Evolutionary conservation across 2,888 invertebrate species (phyloP).

Genomic region (Tiliacea citrago): DNA sequence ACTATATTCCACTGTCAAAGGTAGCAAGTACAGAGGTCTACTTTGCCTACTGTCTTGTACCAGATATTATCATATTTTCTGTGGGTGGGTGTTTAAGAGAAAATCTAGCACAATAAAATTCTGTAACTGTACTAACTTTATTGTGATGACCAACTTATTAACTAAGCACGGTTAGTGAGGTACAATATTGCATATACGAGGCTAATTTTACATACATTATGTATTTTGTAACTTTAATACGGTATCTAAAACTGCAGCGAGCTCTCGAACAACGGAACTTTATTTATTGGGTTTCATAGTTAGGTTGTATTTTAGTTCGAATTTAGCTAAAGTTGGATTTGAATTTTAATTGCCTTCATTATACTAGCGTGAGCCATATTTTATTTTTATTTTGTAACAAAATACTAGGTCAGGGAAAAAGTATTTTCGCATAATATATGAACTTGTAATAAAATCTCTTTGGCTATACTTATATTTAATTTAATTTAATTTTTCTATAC

Average conservation of each 20-base stretch:
- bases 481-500: too few species aligned
- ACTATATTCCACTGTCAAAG: too few species aligned
- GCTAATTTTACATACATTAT: conserved; percentile 15
- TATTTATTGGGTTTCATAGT: conserved; percentile 50
- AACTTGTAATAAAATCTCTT: too few species aligned
- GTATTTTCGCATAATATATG: too few species aligned
- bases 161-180: neutral
- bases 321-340: conserved; percentile 39
- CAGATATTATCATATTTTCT: too few species aligned
- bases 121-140: too few species aligned
- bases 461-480: too few species aligned
- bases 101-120: too few species aligned
- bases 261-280: conserved; percentile 43
- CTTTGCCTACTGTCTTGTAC: too few species aligned
- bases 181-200: neutral
- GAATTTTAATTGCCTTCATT: conserved; percentile 20
- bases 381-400: neutral
- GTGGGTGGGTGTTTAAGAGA: neutral
- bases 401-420: too few species aligned
- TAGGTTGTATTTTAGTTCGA: conserved; percentile 35
- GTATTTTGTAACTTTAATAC: conserved; percentile 25
- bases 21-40: too few species aligned
- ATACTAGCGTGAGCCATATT: neutral
- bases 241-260: conserved; percentile 37
- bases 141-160: neutral